Conservation (phyloP, 2,113 vertebrate genomes). For the Merops nubicus region DNA sequence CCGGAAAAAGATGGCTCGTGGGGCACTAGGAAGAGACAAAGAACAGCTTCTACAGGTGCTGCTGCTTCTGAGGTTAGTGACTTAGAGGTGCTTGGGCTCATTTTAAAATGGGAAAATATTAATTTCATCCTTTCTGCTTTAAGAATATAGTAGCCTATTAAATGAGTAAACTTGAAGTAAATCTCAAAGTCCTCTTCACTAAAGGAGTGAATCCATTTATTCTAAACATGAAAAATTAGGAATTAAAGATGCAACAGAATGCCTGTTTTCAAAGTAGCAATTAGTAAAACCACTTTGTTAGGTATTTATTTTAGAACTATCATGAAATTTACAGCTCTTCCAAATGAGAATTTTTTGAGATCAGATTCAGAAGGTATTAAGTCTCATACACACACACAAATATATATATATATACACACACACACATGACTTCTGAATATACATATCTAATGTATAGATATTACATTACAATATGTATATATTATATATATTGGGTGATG, state of each 20-base stretch:
- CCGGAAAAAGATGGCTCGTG: not conserved
- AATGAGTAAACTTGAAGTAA: not conserved
- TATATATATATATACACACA: too few species aligned
- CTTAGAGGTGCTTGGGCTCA: not conserved
- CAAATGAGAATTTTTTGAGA: not conserved
- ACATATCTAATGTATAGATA: too few species aligned
- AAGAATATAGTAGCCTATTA: not conserved
- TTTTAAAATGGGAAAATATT: not conserved
- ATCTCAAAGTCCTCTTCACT: constrained; percentile 4
- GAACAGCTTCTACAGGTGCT: not conserved
- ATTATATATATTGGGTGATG: not conserved
- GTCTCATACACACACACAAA: too few species aligned
- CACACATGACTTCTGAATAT: too few species aligned
- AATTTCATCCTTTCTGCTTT: not conserved
- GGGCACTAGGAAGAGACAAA: not conserved
- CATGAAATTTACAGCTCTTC: not conserved
- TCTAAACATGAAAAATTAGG: not conserved
- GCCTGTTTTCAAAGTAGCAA: not conserved
- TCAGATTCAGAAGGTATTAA: constrained; percentile 29
- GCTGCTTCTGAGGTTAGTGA: not conserved
- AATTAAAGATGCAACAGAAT: not conserved
- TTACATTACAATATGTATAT: too few species aligned
- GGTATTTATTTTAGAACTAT: constrained; percentile 19
- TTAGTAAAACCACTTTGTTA: constrained; percentile 3
- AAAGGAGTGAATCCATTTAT: not conserved